Base-by-base conservation (phyloP, 30 jellyfish, hydroid and myxozoan genomes). In the Aurelia coerulea region DNA sequence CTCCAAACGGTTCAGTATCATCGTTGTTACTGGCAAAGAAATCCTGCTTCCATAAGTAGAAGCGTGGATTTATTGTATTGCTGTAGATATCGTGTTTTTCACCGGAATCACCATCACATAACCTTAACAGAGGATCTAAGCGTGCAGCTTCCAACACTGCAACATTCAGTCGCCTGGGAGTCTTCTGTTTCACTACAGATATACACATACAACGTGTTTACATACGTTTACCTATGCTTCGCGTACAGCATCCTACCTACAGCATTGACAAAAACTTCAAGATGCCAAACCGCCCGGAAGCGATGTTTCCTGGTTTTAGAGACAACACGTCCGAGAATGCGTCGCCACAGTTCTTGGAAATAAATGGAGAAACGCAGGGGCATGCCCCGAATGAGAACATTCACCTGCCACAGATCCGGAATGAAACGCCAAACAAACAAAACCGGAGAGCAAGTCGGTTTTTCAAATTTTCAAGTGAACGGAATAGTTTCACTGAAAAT, bases 401-500 rank as follows among this genome's bases (percentile, higher is more conserved):
- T 4, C 93, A 63, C 31, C 76, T 84, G 1, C 93, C 93, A 19
- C 87, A 84, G 39, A 84, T 84, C 7, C 82, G 83, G 54, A 78
- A 73, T 31, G 88, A 63, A 29, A 58, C 93, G 13, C 76, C 93
- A 4, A 73, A 15, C n/a, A 84, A 73, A 35, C 41, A 76, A 58
- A 87, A 74, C 59, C 70, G 80, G 46, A 84, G 65, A 37, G 14
- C 93, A 23, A 33, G 76, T 11, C 74, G 82, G 17, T 84, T 84
- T 54, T 73, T 74, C 67, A 72, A 65, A 54, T 84, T 84, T 39
- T 62, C 93, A 8, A 23, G 69, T 69, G 93, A 84, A 10, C 50
- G 76, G 76, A 74, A 73, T 5, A 83, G 92, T 67, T 84, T 84
- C 23, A 84, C 93, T 62, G 93, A 84, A n/a, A 84, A 84, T 62